A percentile compares a stretch with the other conserved stretches of the same genome.
Conservation (phyloP, 2,888 invertebrate species). For the Agonopterix subpropinquella region DNA sequence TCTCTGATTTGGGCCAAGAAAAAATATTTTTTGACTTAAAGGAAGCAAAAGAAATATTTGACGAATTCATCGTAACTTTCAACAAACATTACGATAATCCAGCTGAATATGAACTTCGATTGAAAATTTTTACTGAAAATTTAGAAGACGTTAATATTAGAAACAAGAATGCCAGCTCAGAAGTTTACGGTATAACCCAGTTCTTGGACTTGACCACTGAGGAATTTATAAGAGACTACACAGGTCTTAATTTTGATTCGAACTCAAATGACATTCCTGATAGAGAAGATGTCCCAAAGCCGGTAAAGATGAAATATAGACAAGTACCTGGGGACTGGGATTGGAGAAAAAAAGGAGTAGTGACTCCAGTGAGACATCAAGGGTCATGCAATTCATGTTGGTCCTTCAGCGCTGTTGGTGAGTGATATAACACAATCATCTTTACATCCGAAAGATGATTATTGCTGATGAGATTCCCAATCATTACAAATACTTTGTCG, state of each 20-base stretch:
- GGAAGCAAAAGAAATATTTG: too few relatives aligned
- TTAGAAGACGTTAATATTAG: not conserved
- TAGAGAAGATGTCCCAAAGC: not conserved
- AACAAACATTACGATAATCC: too few relatives aligned
- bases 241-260: not conserved
- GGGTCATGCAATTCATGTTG: not conserved
- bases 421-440: not conserved
- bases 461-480: too few relatives aligned
- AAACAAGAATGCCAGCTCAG: not conserved
- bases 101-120: constrained; percentile 1
- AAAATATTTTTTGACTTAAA: too few relatives aligned
- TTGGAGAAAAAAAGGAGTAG: not conserved
- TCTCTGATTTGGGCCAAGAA: too few relatives aligned
- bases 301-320: not conserved
- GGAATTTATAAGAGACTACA: constrained; percentile 1
- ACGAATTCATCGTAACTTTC: too few relatives aligned
- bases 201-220: constrained; percentile 1
- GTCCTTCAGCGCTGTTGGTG: constrained; percentile 3
- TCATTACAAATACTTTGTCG: too few relatives aligned
- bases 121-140: constrained; percentile 1
- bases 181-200: constrained; percentile 3
- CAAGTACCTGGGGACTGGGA: not conserved
- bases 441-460: too few relatives aligned
- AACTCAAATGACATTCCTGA: too few relatives aligned
- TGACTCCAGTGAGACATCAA: too few relatives aligned